These are phyloP conservation scores for Dolichomitus sp. DNA, from an alignment of 2,888 invertebrate species.

Conservation along the genomic window DNA sequence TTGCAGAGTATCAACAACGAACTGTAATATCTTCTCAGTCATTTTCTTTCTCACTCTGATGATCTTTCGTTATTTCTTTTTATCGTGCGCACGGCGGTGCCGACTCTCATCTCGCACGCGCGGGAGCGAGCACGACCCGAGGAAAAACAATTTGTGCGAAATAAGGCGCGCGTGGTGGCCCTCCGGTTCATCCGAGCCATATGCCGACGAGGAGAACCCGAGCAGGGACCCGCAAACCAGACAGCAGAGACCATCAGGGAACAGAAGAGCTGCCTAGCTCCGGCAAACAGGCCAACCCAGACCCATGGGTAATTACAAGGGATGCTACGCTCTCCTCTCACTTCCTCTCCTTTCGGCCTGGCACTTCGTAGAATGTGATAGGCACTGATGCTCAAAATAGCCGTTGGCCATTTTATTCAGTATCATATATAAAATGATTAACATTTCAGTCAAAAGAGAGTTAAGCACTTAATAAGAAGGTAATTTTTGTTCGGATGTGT, in stretches of 20 bases:
- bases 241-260: constrained; percentile 13
- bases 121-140: constrained; percentile 52
- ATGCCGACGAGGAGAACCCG: constrained; percentile 75
- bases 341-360: constrained; percentile 23
- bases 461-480: too few species aligned
- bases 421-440: background rate
- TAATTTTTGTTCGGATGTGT: too few species aligned
- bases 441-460: background rate
- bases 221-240: constrained; percentile 18
- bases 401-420: background rate
- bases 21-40: constrained; percentile 1
- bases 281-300: constrained; percentile 44
- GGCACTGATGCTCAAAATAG: background rate
- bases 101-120: constrained; percentile 45
- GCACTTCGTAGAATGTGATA: constrained; percentile 38
- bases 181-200: constrained; percentile 74
- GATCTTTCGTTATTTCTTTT: constrained; percentile 37
- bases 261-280: constrained; percentile 39
- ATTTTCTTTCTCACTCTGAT: constrained; percentile 32
- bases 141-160: constrained; percentile 82
- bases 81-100: constrained; percentile 31
- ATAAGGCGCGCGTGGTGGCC: constrained; percentile 73
- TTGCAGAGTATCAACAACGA: background rate
- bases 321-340: constrained; percentile 76
- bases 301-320: constrained; percentile 83